Percentiles rank a stretch among this genome's conserved stretches.
Evolutionary conservation across 2,888 invertebrate genomes (phyloP).

Genomic region (Ormyrus rosae): DNA sequence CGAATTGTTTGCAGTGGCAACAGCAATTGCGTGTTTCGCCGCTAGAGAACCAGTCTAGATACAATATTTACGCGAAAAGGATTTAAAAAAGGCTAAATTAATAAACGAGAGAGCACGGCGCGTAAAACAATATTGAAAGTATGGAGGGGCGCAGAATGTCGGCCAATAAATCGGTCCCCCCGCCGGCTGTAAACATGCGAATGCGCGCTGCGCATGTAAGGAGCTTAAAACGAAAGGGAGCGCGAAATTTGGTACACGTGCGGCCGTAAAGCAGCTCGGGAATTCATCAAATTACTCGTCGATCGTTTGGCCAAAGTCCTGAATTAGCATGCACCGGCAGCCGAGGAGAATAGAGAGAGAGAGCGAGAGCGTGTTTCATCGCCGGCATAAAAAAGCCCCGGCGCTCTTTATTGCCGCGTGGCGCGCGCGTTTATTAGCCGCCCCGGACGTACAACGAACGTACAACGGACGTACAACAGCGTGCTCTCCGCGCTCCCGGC

Average conservation of each 20-base stretch:
- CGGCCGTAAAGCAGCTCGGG: conserved; percentile 18
- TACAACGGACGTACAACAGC: too few relatives aligned
- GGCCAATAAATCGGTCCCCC: background rate
- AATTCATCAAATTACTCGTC: conserved; percentile 36
- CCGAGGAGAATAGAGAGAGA: background rate
- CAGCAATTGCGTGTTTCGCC: too few relatives aligned
- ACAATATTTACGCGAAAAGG: too few relatives aligned
- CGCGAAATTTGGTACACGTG: conserved; percentile 24
- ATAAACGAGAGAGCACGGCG: too few relatives aligned
- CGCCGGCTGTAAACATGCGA: too few relatives aligned
- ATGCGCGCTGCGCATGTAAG: too few relatives aligned
- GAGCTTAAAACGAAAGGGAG: conserved; percentile 20
- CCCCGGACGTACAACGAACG: too few relatives aligned
- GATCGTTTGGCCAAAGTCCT: conserved; percentile 25
- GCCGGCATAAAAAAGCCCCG: conserved; percentile 24
- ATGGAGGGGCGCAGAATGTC: background rate
- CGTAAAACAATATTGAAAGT: too few relatives aligned
- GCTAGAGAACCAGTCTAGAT: too few relatives aligned
- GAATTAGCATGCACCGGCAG: conserved; percentile 32
- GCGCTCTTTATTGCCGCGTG: conserved; percentile 29
- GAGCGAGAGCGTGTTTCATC: conserved; percentile 13
- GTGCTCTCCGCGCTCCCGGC: too few relatives aligned
- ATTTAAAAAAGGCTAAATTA: too few relatives aligned
- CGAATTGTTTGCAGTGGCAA: too few relatives aligned
- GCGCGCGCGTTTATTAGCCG: conserved; percentile 30